These are phyloP conservation scores for Acrobeloides nanus DNA, from an alignment of 2,888 invertebrate species.

Conservation along the genomic window DNA sequence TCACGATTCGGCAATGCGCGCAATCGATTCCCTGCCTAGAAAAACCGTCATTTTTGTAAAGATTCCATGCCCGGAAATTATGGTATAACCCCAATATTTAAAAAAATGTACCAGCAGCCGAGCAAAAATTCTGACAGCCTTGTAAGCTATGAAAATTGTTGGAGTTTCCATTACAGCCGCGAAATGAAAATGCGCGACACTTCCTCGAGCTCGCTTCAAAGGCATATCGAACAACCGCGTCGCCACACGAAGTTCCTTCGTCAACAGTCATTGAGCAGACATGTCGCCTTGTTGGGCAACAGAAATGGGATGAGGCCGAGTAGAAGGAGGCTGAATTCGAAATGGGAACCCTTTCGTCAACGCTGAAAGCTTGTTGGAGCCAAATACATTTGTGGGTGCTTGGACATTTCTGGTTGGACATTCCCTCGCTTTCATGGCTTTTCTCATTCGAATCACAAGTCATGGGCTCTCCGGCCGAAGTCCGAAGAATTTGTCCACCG, in stretches of 20 bases:
- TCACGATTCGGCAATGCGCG: too few species aligned
- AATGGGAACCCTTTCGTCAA: not conserved
- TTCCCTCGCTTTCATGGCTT: too few species aligned
- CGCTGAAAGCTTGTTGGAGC: conserved; percentile 5
- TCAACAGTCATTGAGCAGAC: conserved; percentile 32
- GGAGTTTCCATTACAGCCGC: conserved; percentile 26
- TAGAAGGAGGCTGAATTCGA: not conserved
- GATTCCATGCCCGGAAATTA: too few species aligned
- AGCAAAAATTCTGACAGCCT: conserved; percentile 37
- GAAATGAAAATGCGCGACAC: conserved; percentile 25
- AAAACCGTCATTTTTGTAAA: too few species aligned
- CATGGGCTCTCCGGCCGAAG: conserved; percentile 20
- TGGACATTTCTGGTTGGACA: conserved; percentile 17
- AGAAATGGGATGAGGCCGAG: conserved; percentile 11
- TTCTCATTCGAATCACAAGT: conserved; percentile 19
- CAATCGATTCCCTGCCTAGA: too few species aligned
- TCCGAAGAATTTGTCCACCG: conserved; percentile 29
- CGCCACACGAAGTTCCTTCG: conserved; percentile 28
- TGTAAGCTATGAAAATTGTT: conserved; percentile 36
- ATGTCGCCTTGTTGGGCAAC: conserved; percentile 33
- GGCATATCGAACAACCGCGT: conserved; percentile 29
- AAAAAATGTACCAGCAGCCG: conserved; percentile 31
- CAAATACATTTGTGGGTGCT: conserved; percentile 26
- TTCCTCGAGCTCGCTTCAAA: conserved; percentile 28
- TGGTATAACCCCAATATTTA: not conserved